Percentiles rank a stretch among this genome's conserved stretches.
Evolutionary conservation across 2,113 vertebrate species (phyloP).

Genomic region (Eulemur macaco): DNA sequence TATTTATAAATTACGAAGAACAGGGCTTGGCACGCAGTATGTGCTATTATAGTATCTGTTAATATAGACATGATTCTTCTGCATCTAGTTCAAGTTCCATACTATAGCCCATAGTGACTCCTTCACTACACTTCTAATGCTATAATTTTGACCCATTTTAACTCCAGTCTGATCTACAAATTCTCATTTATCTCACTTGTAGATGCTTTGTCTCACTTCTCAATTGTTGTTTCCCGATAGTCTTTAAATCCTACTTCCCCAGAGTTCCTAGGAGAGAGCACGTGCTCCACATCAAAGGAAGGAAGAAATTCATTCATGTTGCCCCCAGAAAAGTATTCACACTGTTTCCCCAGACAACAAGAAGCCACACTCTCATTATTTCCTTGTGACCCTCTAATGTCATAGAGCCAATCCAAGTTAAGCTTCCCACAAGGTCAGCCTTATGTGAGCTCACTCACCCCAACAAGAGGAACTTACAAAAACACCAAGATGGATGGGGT

Average conservation of each 20-base stretch:
- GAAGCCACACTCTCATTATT: not conserved
- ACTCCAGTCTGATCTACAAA: not conserved
- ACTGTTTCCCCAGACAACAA: not conserved
- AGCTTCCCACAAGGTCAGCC: not conserved
- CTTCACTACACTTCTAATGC: not conserved
- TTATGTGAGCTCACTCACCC: not conserved
- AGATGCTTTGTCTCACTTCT: not conserved
- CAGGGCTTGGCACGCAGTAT: not conserved
- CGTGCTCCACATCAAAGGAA: not conserved
- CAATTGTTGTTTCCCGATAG: not conserved
- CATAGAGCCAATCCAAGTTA: not conserved
- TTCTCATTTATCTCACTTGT: not conserved
- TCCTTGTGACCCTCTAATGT: not conserved
- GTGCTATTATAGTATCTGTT: not conserved
- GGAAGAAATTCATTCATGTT: not conserved
- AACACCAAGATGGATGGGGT: not conserved
- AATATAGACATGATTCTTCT: not conserved
- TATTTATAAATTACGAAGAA: not conserved
- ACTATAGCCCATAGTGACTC: too few relatives aligned
- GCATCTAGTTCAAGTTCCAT: not conserved
- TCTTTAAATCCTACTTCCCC: constrained; percentile 29
- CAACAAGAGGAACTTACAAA: not conserved
- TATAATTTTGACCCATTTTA: not conserved
- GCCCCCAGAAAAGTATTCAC: not conserved
- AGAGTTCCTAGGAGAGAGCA: not conserved